phyloP scores from a whole-genome alignment of 2,888 invertebrate genomes.

The Bembecia ichneumoniformis region DNA sequence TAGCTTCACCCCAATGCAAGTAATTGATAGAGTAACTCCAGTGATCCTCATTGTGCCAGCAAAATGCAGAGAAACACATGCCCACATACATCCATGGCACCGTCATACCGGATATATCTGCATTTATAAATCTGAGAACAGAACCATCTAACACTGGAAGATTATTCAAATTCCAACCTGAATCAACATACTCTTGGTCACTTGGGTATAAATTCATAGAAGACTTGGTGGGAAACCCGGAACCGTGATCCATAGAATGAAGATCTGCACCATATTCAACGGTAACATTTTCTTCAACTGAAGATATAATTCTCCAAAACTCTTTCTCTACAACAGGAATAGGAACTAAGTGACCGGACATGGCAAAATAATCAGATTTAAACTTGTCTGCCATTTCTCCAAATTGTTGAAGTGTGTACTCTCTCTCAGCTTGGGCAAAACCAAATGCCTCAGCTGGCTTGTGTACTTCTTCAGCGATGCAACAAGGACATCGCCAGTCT shows the following conservation, averaged over 20 bases:
- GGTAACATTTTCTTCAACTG: constrained; percentile 80
- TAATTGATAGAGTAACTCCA: constrained; percentile 89
- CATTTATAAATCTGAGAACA: constrained; percentile 80
- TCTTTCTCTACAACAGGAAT: constrained; percentile 77
- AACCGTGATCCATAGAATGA: constrained; percentile 82
- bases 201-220: constrained; percentile 73
- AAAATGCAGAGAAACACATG: constrained; percentile 87
- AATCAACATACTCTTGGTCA: constrained; percentile 76
- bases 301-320: constrained; percentile 83
- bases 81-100: constrained; percentile 90
- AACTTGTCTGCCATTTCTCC: constrained; percentile 86
- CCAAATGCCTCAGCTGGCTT: constrained; percentile 82
- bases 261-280: constrained; percentile 87
- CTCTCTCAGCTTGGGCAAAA: constrained; percentile 80
- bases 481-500: constrained; percentile 82
- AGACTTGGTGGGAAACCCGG: constrained; percentile 80
- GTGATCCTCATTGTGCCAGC: constrained; percentile 89
- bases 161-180: constrained; percentile 85
- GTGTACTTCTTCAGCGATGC: constrained; percentile 76
- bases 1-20: constrained; percentile 86
- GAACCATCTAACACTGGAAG: constrained; percentile 79
- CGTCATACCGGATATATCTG: constrained; percentile 81
- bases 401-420: constrained; percentile 81
- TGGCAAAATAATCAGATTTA: constrained; percentile 82
- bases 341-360: constrained; percentile 76